Evolutionary conservation across 92 coral and sea anemone species (phyloP).

Genomic region (Paragorgia papillata): DNA sequence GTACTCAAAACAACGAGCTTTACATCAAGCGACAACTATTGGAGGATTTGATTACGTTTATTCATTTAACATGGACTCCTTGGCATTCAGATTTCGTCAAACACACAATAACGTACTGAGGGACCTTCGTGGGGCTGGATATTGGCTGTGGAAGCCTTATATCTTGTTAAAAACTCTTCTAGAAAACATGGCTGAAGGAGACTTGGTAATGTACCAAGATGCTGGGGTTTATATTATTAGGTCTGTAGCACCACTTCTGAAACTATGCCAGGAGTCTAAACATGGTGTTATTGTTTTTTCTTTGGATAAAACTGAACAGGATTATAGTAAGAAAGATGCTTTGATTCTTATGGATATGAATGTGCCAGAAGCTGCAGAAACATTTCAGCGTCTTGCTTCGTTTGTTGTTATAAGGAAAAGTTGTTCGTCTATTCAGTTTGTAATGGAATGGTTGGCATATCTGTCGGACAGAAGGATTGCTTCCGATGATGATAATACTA

Average conservation of each 20-base stretch:
- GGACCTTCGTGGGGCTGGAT: constrained; percentile 7
- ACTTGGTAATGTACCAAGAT: constrained; percentile 30
- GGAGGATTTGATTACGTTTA: constrained; percentile 23
- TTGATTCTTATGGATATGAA: constrained; percentile 18
- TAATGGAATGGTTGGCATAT: constrained; percentile 35
- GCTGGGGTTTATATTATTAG: constrained; percentile 12
- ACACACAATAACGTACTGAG: constrained; percentile 5
- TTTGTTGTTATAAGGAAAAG: constrained; percentile 19
- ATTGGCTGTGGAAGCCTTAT: constrained; percentile 42
- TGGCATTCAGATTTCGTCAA: neutral
- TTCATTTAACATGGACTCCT: neutral
- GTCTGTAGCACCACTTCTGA: constrained; percentile 23
- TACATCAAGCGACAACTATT: neutral
- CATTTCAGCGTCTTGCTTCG: constrained; percentile 29
- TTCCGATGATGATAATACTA: constrained; percentile 19
- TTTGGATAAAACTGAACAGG: constrained; percentile 10
- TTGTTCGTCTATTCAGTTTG: constrained; percentile 19
- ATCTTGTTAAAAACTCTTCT: constrained; percentile 14
- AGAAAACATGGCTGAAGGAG: constrained; percentile 21
- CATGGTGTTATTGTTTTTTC: constrained; percentile 10
- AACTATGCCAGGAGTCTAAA: constrained; percentile 9
- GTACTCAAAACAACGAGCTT: constrained; percentile 14
- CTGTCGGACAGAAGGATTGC: constrained; percentile 30
- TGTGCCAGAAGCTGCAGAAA: neutral
- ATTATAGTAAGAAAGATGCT: constrained; percentile 26